These are phyloP conservation scores for Lordiphosa collinella DNA, from an alignment of 1,140 invertebrate species.

Conservation along the genomic window DNA sequence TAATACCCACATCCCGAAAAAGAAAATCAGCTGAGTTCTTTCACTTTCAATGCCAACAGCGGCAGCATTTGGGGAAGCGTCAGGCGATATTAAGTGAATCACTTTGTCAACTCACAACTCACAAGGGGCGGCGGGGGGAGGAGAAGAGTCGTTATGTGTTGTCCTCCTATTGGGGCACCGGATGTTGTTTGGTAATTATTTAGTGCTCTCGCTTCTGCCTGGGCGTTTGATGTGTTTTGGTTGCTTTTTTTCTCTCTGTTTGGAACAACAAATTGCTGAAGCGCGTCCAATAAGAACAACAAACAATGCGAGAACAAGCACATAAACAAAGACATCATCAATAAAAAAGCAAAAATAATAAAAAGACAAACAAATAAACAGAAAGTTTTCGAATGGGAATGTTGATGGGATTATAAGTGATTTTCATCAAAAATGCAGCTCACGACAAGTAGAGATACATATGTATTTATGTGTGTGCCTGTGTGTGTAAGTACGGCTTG, in stretches of 20 bases:
- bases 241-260: background rate
- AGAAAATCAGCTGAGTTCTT: constrained; percentile 47
- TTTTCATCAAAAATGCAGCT: constrained; percentile 75
- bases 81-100: constrained; percentile 71
- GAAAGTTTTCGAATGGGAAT: constrained; percentile 57
- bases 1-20: constrained; percentile 14
- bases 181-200: constrained; percentile 75
- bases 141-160: constrained; percentile 40
- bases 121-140: constrained; percentile 2
- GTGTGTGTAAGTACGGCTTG: constrained; percentile 40
- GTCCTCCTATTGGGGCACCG: constrained; percentile 48
- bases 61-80: constrained; percentile 31
- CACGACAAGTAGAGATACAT: constrained; percentile 57
- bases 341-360: constrained; percentile 48
- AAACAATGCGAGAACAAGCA: constrained; percentile 67
- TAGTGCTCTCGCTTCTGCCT: constrained; percentile 54
- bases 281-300: constrained; percentile 68
- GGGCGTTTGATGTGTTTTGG: constrained; percentile 67
- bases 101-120: constrained; percentile 65
- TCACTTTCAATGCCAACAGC: constrained; percentile 50
- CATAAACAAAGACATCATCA: constrained; percentile 76
- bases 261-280: constrained; percentile 71
- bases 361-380: constrained; percentile 28
- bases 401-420: constrained; percentile 76
- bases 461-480: constrained; percentile 3